These are phyloP conservation scores for Lasius platythorax DNA, from an alignment of 2,888 invertebrate genomes.

Conservation along the genomic window DNA sequence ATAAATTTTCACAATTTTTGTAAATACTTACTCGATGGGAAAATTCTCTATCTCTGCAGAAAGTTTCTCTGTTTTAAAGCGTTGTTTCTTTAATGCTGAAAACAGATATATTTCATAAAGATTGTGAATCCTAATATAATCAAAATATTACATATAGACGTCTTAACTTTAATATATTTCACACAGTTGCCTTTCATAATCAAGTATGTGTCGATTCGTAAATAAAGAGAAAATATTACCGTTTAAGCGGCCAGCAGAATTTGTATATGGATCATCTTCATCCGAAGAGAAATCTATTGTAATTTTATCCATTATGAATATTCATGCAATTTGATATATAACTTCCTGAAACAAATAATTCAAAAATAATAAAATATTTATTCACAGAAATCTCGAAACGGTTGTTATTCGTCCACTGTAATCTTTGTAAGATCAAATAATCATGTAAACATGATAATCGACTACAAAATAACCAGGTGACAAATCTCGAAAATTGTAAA, in stretches of 20 bases:
- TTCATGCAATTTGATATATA: background rate
- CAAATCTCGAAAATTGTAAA: background rate
- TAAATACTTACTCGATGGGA: conserved; percentile 16
- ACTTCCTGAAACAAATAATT: background rate
- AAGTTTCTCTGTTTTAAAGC: background rate
- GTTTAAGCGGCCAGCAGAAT: conserved; percentile 22
- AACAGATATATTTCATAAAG: background rate
- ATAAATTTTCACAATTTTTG: background rate
- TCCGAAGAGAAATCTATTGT: conserved; percentile 10
- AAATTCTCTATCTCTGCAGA: background rate
- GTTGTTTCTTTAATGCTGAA: conserved; percentile 35
- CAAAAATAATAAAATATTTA: background rate
- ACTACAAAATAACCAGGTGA: background rate
- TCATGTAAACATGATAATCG: background rate
- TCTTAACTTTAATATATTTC: background rate
- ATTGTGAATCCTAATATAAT: background rate
- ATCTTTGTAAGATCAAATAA: background rate
- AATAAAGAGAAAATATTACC: conserved; percentile 17
- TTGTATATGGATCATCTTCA: conserved; percentile 46
- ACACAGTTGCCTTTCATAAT: background rate
- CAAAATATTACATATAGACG: background rate
- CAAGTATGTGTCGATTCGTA: background rate
- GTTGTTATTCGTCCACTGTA: background rate
- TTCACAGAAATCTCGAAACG: background rate
- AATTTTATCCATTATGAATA: background rate